Evolutionary conservation across 2,113 vertebrate species (phyloP), one percentile per base, ranked within the genome.

Genomic region (Perca fluviatilis): DNA sequence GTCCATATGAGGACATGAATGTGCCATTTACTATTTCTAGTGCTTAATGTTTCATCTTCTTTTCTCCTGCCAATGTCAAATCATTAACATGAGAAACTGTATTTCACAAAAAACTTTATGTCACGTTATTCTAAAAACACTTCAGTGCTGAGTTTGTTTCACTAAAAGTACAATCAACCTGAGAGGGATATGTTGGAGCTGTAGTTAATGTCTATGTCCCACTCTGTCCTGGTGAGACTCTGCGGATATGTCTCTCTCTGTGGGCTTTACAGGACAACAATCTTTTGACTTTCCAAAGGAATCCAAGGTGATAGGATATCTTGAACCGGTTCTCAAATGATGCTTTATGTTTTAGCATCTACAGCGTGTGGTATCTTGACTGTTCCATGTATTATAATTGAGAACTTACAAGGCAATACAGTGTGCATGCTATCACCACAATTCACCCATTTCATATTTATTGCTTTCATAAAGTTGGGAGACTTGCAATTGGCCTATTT

Each of bases 1-100:
- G 75, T 85, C 76, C 79, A 54, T 16, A 2, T 9, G 25, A 62
- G 60, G 84, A 90, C 70, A 14, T 69, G 62, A 53, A 79, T 53
- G 91, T 94, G 92, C 90, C 91, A 91, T 93, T 90, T 66, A 77
- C 21, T 69, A 27, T 89, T 82, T 86, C 85, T 83, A 74, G 82
- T 91, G 86, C 88, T 91, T 83, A 74, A 23, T 54, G 66, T 67
- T 62, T 66, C 63, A n/a, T 36, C 69, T 47, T 80, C 23, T 91
- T 87, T 43, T 76, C 51, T 83, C 62, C 74, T 78, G 66, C 64
- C 77, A 14, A 65, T 82, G 57, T 88, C 76, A 54, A 58, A 85
- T 61, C 56, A 61, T 82, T 73, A n/a, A 66, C 18, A 71, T 63
- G 57, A 75, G 9, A 73, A 70, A 27, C 76, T 84, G 62, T 79